A percentile compares a stretch with the other conserved stretches of the same genome.
phyloP scores from a whole-genome alignment of 2,113 vertebrate genomes.

The Delphinapterus leucas region DNA sequence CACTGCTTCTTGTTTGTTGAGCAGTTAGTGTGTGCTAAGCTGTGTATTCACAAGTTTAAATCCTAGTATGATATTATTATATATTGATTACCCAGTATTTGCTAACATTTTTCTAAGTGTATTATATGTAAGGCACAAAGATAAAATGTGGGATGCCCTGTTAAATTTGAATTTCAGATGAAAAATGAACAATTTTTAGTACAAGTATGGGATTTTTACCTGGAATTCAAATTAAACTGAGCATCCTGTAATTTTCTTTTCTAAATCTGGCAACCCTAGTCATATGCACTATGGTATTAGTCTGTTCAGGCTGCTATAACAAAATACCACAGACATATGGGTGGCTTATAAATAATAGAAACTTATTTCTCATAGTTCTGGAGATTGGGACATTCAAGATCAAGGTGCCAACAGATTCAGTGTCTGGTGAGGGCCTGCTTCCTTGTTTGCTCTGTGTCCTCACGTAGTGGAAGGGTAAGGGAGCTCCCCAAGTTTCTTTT shows the following conservation, averaged over 20 bases:
- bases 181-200: background rate
- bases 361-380: background rate
- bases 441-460: background rate
- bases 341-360: background rate
- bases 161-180: slow-evolving; percentile 23
- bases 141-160: background rate
- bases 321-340: background rate
- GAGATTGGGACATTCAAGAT: background rate
- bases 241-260: background rate
- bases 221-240: slow-evolving; percentile 30
- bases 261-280: background rate
- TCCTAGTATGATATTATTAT: background rate
- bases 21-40: background rate
- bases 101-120: background rate
- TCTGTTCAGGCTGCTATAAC: background rate
- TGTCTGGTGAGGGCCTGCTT: background rate
- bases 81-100: background rate
- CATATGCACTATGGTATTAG: background rate
- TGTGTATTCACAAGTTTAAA: background rate
- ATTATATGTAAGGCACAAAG: background rate
- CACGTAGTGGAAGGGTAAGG: too few relatives aligned
- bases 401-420: background rate
- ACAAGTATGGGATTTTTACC: background rate
- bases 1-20: background rate
- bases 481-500: background rate